These are phyloP conservation scores for Melanostoma mellinum DNA, from an alignment of 2,888 invertebrate genomes.

Conservation along the genomic window DNA sequence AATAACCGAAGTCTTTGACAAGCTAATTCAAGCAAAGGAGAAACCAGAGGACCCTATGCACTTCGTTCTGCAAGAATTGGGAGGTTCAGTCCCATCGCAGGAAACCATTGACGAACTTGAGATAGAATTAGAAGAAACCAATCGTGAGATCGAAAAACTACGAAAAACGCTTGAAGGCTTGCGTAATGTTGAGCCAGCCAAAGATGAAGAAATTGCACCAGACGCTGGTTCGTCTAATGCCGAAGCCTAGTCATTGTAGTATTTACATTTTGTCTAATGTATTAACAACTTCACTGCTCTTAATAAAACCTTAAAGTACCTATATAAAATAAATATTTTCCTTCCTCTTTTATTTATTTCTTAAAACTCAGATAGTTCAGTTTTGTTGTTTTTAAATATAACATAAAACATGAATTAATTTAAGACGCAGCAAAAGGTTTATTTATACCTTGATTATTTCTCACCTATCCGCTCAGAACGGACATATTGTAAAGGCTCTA, in stretches of 20 bases:
- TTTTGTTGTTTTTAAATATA: too few relatives aligned
- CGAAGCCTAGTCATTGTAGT: neutral
- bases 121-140: conserved; percentile 69
- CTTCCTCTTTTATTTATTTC: conserved; percentile 3
- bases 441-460: too few relatives aligned
- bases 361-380: neutral
- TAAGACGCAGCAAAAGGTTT: too few relatives aligned
- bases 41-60: conserved; percentile 73
- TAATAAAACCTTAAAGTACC: neutral
- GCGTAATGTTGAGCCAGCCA: conserved; percentile 21
- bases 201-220: conserved; percentile 4
- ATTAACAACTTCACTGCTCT: too few relatives aligned
- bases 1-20: conserved; percentile 63
- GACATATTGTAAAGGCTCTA: too few relatives aligned
- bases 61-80: conserved; percentile 72
- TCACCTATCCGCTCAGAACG: too few relatives aligned
- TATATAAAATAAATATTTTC: conserved; percentile 16
- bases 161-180: conserved; percentile 48
- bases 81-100: conserved; percentile 58
- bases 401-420: too few relatives aligned
- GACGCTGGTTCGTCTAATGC: conserved; percentile 20
- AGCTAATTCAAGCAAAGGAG: conserved; percentile 59
- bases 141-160: conserved; percentile 67
- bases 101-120: conserved; percentile 63
- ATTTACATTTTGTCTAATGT: too few relatives aligned